phyloP scores from a whole-genome alignment of 2,113 vertebrate species.

The Neomonachus schauinslandi region DNA sequence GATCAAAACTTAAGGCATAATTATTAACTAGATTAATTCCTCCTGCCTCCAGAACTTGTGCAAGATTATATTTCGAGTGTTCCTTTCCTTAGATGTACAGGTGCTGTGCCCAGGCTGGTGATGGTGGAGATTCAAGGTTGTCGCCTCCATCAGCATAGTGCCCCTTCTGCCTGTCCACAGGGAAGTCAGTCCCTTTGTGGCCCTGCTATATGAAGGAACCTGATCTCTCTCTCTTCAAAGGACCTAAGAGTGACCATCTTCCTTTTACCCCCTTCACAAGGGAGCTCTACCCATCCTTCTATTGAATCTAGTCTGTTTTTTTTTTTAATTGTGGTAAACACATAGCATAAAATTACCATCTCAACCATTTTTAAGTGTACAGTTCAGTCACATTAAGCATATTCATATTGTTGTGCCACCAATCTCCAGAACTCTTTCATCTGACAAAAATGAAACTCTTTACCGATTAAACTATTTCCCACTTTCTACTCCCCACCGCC shows the following conservation, averaged over 20 bases:
- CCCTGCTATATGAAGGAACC: neutral
- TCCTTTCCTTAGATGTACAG: neutral
- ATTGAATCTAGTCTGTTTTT: neutral
- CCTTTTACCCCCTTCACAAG: neutral
- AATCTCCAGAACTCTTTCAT: neutral
- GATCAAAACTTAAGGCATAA: neutral
- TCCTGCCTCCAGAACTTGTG: neutral
- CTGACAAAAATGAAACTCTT: neutral
- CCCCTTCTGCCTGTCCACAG: no score
- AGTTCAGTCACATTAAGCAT: neutral
- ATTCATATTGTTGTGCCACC: neutral
- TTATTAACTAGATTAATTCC: neutral
- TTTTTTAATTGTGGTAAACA: neutral
- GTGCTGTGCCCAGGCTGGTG: neutral
- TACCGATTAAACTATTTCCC: neutral
- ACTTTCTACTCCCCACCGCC: neutral
- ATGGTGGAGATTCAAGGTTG: fast-evolving
- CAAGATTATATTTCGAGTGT: neutral
- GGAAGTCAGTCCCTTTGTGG: neutral
- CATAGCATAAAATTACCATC: neutral
- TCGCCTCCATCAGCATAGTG: neutral
- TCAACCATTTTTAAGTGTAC: neutral
- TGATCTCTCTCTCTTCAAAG: neutral
- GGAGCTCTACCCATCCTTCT: neutral
- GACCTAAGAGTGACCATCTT: neutral